Evolutionary conservation across 2,113 vertebrate species (phyloP).

Genomic region (Desmodus rotundus): DNA sequence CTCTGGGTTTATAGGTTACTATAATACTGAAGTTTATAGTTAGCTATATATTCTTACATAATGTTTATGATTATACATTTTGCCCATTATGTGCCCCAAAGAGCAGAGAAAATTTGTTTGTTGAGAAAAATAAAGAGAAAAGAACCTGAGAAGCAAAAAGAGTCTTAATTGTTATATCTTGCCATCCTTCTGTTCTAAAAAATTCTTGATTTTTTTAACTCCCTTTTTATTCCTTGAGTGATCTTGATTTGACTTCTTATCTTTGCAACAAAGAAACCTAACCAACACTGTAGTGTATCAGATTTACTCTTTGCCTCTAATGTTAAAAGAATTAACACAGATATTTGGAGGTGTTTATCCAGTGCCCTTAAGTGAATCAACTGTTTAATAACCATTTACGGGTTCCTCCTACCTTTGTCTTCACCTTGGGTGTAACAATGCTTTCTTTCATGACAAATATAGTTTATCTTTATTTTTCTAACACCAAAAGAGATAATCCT

Average conservation of each 20-base stretch:
- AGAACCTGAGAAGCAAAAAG: background rate
- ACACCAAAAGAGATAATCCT: background rate
- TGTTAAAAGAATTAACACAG: background rate
- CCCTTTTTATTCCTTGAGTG: background rate
- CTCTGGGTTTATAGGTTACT: background rate
- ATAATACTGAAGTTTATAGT: background rate
- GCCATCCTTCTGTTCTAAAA: background rate
- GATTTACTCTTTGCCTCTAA: background rate
- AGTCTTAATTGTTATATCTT: background rate
- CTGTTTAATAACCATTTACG: background rate
- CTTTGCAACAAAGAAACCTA: background rate
- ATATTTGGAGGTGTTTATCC: background rate
- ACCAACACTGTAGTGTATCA: background rate
- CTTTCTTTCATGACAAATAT: background rate
- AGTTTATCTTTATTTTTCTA: background rate
- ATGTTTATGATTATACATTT: background rate
- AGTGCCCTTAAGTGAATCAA: background rate
- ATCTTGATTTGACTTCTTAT: slow-evolving; percentile 29
- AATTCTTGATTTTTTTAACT: background rate
- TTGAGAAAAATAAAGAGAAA: background rate
- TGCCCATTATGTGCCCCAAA: background rate
- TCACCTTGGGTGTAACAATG: background rate
- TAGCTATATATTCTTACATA: too few relatives aligned
- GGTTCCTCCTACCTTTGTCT: background rate
- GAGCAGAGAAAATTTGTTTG: background rate